These are phyloP conservation scores for Adrianichthys oophorus DNA, from an alignment of 2,797 vertebrate species.

Conservation along the genomic window DNA sequence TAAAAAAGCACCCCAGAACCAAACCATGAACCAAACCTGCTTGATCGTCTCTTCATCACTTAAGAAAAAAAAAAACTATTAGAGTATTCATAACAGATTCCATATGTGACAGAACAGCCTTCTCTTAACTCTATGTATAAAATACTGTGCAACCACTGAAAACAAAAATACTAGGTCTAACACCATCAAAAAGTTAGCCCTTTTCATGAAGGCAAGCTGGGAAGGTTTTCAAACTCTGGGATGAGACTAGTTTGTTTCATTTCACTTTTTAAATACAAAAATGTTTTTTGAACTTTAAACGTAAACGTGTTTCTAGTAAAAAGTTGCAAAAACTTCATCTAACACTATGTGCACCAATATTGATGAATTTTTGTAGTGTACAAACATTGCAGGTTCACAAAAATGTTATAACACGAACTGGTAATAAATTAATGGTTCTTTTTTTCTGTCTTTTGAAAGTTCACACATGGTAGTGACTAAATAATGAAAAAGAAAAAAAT, in stretches of 20 bases:
- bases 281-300: constrained; percentile 24
- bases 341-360: constrained; percentile 21
- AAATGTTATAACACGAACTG: constrained; percentile 38
- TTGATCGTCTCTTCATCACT: constrained; percentile 9
- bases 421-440: constrained; percentile 55
- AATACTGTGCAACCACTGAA: no score
- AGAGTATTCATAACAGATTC: neutral
- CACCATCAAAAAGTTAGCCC: constrained; percentile 23
- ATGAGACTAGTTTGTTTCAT: neutral
- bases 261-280: constrained; percentile 10
- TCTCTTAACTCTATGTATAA: no score
- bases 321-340: constrained; percentile 6
- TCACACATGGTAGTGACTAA: constrained; percentile 34
- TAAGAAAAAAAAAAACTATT: constrained; percentile 3
- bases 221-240: neutral
- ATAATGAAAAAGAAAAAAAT: constrained; percentile 35
- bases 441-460: constrained; percentile 45
- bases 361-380: constrained; percentile 16
- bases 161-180: constrained; percentile 13
- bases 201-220: constrained; percentile 17
- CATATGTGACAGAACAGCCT: no score
- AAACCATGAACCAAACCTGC: constrained; percentile 13
- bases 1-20: neutral
- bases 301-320: constrained; percentile 19
- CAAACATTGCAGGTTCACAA: constrained; percentile 40